Percentiles rank a stretch among this genome's conserved stretches.
phyloP scores from a whole-genome alignment of 2,888 invertebrate genomes.

The Tolmerus cingulatus region DNA sequence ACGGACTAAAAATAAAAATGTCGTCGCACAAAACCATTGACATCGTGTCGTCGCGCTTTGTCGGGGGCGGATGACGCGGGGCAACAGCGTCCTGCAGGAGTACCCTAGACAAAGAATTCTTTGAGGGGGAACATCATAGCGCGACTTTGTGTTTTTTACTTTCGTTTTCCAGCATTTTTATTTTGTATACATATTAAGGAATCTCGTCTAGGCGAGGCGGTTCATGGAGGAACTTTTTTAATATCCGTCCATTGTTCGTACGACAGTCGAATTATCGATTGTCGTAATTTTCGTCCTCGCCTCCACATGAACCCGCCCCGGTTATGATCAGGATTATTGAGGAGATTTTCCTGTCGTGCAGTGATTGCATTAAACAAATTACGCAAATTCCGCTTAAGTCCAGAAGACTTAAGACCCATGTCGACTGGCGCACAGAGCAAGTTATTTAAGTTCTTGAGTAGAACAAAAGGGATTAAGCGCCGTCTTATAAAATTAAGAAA shows the following conservation, averaged over 20 bases:
- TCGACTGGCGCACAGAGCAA: not conserved
- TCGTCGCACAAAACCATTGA: not conserved
- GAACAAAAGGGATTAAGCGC: not conserved
- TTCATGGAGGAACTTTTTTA: not conserved
- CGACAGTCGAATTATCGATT: not conserved
- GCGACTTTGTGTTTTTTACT: not conserved
- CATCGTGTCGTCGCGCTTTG: not conserved
- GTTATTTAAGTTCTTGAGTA: not conserved
- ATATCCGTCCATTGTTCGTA: not conserved
- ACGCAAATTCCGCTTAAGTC: not conserved
- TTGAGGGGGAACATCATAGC: not conserved
- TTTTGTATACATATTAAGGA: not conserved
- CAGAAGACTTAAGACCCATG: not conserved
- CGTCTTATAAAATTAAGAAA: slow-evolving; percentile 17
- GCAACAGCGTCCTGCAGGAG: not conserved
- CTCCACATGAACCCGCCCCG: not conserved
- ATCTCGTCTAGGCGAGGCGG: not conserved
- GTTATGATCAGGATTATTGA: not conserved
- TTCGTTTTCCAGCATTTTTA: not conserved
- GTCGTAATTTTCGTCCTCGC: not conserved
- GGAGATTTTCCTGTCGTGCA: not conserved
- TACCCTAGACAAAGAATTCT: not conserved
- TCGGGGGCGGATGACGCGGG: not conserved
- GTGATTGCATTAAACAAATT: not conserved
- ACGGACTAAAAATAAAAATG: not conserved